phyloP scores from a whole-genome alignment of 2,113 vertebrate genomes.

The Barnardius zonarius region DNA sequence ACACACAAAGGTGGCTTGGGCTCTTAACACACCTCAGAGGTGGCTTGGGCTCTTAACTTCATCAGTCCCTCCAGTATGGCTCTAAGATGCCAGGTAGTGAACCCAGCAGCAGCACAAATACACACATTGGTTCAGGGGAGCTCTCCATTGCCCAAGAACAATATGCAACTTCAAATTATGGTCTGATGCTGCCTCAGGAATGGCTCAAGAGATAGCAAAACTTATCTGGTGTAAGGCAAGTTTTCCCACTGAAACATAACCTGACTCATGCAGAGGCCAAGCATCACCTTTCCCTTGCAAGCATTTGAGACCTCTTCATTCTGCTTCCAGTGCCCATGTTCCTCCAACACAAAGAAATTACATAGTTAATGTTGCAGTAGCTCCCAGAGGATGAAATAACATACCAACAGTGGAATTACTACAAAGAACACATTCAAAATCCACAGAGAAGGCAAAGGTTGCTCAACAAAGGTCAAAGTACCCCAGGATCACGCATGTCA shows the following conservation, averaged over 20 bases:
- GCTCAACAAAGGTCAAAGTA: constrained; percentile 7
- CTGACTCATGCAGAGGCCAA: not conserved
- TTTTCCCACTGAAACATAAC: constrained; percentile 42
- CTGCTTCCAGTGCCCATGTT: not conserved
- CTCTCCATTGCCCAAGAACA: not conserved
- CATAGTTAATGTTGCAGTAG: constrained; percentile 32
- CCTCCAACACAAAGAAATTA: not conserved
- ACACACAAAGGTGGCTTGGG: not conserved
- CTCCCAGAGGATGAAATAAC: constrained; percentile 59
- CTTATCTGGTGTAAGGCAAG: not conserved
- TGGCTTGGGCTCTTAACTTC: not conserved
- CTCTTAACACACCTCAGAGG: not conserved
- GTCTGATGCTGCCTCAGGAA: not conserved
- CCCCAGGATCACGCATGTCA: not conserved
- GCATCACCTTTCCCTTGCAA: not conserved
- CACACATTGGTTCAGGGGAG: not conserved
- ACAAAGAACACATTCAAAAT: constrained; percentile 54
- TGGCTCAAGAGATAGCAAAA: not conserved
- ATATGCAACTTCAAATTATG: not conserved
- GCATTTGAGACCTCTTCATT: not conserved
- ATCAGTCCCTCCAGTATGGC: not conserved
- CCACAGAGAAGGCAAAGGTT: not conserved
- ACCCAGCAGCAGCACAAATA: not conserved
- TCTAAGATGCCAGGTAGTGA: not conserved
- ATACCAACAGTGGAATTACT: not conserved